A percentile compares a stretch with the other conserved stretches of the same genome.
These are phyloP conservation scores for Sebastes taczanowskii DNA, from an alignment of 2,797 vertebrate species.

Conservation along the genomic window DNA sequence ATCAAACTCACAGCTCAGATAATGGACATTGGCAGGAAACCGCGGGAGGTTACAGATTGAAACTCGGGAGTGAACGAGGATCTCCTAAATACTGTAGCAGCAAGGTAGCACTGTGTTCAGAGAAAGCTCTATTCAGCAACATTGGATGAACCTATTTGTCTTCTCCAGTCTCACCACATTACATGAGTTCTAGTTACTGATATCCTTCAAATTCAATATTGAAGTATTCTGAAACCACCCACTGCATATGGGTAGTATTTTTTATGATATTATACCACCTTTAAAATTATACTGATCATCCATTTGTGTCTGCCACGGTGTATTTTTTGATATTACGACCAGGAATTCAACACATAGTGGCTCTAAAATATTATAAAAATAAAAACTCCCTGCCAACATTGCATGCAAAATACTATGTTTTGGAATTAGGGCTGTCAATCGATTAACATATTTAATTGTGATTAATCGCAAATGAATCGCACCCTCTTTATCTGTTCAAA, in stretches of 20 bases:
- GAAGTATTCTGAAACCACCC: neutral
- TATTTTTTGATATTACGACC: neutral
- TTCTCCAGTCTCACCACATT: neutral
- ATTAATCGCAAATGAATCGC: no score
- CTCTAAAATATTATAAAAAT: neutral
- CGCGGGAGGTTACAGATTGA: conserved; percentile 39
- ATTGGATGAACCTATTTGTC: neutral
- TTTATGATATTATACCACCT: neutral
- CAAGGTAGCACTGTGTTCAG: neutral
- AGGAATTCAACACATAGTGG: neutral
- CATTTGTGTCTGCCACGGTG: neutral
- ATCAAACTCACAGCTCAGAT: conserved; percentile 43
- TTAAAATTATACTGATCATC: neutral
- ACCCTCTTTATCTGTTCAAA: no score
- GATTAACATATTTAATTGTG: no score
- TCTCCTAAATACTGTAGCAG: conserved; percentile 21
- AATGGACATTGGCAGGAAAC: conserved; percentile 53
- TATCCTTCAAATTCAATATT: neutral
- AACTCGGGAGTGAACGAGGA: conserved; percentile 20
- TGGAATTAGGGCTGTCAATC: no score
- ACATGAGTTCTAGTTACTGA: neutral
- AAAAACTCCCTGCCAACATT: neutral
- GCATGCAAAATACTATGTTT: neutral
- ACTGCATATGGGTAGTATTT: neutral
- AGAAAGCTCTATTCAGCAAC: neutral